Base-by-base conservation (phyloP, 2,888 invertebrate genomes). In the Tachina fera region DNA sequence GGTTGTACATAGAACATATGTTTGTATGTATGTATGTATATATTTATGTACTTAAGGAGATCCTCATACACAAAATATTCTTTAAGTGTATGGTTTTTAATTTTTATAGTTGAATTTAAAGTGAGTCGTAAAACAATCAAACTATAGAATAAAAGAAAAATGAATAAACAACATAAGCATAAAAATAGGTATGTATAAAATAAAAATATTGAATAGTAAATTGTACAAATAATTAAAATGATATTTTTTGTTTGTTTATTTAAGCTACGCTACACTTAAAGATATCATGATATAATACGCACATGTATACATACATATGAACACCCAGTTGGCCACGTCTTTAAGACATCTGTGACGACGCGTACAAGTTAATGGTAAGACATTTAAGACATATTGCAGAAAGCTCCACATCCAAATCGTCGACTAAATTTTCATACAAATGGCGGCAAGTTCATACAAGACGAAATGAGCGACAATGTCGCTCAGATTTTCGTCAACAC, bases 111-210 rank as follows among this genome's bases (percentile, higher is more conserved):
- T 75, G 51, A 60, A 61, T 74, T 85, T 68, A 68, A 82, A 70
- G 47, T 78, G 70, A 74, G 76, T 75, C 77, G 65, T 68, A 41
- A 80, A 77, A 72, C 51, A 74, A 70, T 82, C 74, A 78, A 74
- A 71, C 85, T 74, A 22, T n/a, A 56, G 70, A 53, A 75, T 31
- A 70, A 67, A 71, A 71, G 39, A 51, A 68, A 41, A 67, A 75
- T 41, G 22, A 39, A 45, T 31, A 71, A 53, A 79, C 31, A 31
- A 31, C 6, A 63, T 47, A 45, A 1, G 19, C 0, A 31, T 6
- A 6, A 6, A 31, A 0, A 31, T 6, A 31, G 1, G 6, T 31
- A 31, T 5, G 31, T n/a, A n/a, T 1, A 43, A 6, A 31, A 16
- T 45, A n/a, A 49, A 22, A 71, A 41, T 58, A 47, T 45, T 53